Evolutionary conservation across 2,888 invertebrate genomes (phyloP), one percentile per base, ranked within the genome.

Genomic region (Platerodrilus igneus): DNA sequence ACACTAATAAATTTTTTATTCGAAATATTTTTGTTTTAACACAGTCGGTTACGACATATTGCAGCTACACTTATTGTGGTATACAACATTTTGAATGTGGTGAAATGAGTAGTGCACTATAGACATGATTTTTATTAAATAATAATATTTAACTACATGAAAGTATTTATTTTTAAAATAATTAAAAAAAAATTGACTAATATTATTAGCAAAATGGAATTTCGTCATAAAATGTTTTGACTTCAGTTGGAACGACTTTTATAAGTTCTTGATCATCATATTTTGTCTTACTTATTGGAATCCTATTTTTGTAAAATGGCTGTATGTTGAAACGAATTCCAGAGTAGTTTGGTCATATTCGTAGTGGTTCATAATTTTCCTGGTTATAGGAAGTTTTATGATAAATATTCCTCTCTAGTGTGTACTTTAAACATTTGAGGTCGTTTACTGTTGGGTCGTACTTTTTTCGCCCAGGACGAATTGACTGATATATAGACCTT

Each of bases 241-340:
- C 25, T 11, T 25, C 25, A 8, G 25, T 14, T 25, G 9, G 10
- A 13, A 11, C 11, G 14, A 10, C 25, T 25, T 25, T 11, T 13
- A 14, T 8, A 3, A 25, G 11, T 8, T 25, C 5, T 14, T 25
- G 25, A 10, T 25, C 13, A 4, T 25, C 11, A 8, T 25, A 25
- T 25, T 25, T 25, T 25, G 4, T 11, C 25, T 25, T 25, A 25
- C 13, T 10, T 5, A 25, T 25, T 25, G 25, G 25, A 25, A 25
- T 13, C 8, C 4, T 25, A 8, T 10, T 3, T 3, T 25, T 25
- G 14, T 25, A 25, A 5, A 10, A 25, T 5, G 25, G 11, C n/a
- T 10, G 25, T 25, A 13, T 7, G 25, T 5, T 25, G 25, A 11
- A 4, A 13, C 13, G 13, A 25, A n/a, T n/a, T n/a, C 5, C 13